Conservation (phyloP, 2,888 invertebrate species). For the Agrotis puta region DNA sequence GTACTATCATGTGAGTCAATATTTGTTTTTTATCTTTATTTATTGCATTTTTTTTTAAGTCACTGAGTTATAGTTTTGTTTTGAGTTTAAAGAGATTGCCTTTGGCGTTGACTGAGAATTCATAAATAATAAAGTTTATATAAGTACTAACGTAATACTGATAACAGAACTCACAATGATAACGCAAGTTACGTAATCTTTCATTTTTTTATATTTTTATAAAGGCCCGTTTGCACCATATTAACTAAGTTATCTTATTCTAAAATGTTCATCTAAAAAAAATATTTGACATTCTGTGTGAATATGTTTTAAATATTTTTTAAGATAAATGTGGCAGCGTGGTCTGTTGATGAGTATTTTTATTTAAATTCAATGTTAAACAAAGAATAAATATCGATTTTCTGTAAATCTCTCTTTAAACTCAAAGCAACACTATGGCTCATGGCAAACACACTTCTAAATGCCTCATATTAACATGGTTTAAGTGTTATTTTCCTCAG, state of each 20-base stretch:
- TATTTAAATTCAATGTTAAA: too few species aligned
- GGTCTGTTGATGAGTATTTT: too few species aligned
- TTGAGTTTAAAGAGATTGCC: not conserved
- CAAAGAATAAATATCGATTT: too few species aligned
- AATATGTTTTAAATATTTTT: too few species aligned
- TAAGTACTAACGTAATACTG: not conserved
- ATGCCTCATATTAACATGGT: slow-evolving; percentile 43
- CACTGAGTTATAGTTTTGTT: slow-evolving; percentile 4
- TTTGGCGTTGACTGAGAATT: too few species aligned
- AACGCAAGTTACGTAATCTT: not conserved
- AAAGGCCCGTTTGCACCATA: not conserved
- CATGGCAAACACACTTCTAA: not conserved
- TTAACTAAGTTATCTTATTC: not conserved
- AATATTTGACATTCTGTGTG: too few species aligned
- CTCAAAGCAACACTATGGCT: slow-evolving; percentile 3
- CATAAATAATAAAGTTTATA: too few species aligned
- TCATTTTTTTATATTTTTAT: too few species aligned
- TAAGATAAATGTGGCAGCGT: too few species aligned
- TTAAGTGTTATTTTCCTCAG: slow-evolving; percentile 58
- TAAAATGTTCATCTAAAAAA: too few species aligned
- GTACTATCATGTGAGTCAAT: slow-evolving; percentile 27
- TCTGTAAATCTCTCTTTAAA: not conserved
- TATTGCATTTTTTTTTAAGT: slow-evolving; percentile 7
- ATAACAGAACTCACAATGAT: not conserved
- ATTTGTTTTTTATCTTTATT: not conserved